A percentile compares a stretch with the other conserved stretches of the same genome.
Conservation (phyloP, 64 coral and sea anemone species). For the Platygyra sinensis region DNA sequence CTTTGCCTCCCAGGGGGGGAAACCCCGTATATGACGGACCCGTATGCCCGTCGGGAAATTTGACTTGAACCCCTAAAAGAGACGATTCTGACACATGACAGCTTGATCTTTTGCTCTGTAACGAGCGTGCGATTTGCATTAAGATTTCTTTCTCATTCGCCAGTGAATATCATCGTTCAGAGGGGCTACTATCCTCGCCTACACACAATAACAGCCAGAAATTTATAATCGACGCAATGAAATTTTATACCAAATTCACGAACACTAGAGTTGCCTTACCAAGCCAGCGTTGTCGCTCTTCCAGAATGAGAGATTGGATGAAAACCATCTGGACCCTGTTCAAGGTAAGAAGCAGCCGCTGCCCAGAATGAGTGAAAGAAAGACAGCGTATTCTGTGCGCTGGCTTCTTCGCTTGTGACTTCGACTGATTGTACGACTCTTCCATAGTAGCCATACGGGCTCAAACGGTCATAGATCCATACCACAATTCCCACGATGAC, state of each 20-base stretch:
- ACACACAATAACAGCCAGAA: too few relatives aligned
- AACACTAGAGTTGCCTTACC: conserved; percentile 18
- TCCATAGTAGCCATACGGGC: conserved; percentile 77
- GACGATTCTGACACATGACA: too few relatives aligned
- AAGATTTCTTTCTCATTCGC: neutral
- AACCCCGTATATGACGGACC: too few relatives aligned
- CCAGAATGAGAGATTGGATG: conserved; percentile 77
- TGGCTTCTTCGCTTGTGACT: conserved; percentile 31
- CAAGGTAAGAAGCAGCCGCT: conserved; percentile 63
- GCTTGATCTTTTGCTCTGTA: too few relatives aligned
- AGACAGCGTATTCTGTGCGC: conserved; percentile 55
- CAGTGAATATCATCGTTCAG: neutral
- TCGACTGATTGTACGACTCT: conserved; percentile 61
- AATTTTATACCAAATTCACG: too few relatives aligned
- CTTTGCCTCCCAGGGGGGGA: too few relatives aligned
- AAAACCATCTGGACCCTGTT: conserved; percentile 57
- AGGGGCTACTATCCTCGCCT: too few relatives aligned
- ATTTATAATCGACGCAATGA: too few relatives aligned
- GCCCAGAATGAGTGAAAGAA: conserved; percentile 79
- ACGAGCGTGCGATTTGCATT: neutral
- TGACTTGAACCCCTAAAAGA: too few relatives aligned
- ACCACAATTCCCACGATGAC: conserved; percentile 68
- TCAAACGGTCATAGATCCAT: conserved; percentile 69
- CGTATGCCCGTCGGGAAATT: too few relatives aligned
- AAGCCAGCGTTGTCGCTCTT: conserved; percentile 61